A percentile compares a stretch with the other conserved stretches of the same genome.
These are phyloP conservation scores for Habrosyne pyritoides DNA, from an alignment of 2,888 invertebrate species.

Conservation along the genomic window DNA sequence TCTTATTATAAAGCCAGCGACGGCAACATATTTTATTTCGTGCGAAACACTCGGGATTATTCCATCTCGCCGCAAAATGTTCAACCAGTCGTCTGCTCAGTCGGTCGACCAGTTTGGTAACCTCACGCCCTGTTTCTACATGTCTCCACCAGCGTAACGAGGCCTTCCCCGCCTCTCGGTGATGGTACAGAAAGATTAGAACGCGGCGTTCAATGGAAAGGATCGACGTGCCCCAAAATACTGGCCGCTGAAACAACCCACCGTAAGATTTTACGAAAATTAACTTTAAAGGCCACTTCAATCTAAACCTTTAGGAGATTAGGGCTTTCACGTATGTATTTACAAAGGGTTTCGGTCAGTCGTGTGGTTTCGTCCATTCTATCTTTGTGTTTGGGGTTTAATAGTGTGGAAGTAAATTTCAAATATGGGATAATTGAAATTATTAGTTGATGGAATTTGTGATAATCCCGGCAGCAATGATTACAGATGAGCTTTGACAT, in stretches of 20 bases:
- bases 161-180: slow-evolving; percentile 41
- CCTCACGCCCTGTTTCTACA: slow-evolving; percentile 45
- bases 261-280: slow-evolving; percentile 80
- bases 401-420: slow-evolving; percentile 5
- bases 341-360: slow-evolving; percentile 55
- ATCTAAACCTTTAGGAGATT: slow-evolving; percentile 74
- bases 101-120: slow-evolving; percentile 46
- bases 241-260: slow-evolving; percentile 50
- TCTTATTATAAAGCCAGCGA: slow-evolving; percentile 56
- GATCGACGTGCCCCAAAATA: slow-evolving; percentile 31
- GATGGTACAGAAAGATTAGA: slow-evolving; percentile 21
- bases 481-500: not conserved
- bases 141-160: slow-evolving; percentile 41
- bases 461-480: not conserved
- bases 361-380: slow-evolving; percentile 47
- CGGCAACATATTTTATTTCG: slow-evolving; percentile 72
- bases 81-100: slow-evolving; percentile 45
- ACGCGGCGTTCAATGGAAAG: slow-evolving; percentile 22
- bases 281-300: slow-evolving; percentile 76
- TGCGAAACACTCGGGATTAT: slow-evolving; percentile 64
- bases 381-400: slow-evolving; percentile 26
- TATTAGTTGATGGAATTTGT: not conserved
- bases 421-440: not conserved
- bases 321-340: slow-evolving; percentile 61
- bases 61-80: slow-evolving; percentile 51